Conservation (phyloP, 2,888 invertebrate genomes). For the Patella caerulea region DNA sequence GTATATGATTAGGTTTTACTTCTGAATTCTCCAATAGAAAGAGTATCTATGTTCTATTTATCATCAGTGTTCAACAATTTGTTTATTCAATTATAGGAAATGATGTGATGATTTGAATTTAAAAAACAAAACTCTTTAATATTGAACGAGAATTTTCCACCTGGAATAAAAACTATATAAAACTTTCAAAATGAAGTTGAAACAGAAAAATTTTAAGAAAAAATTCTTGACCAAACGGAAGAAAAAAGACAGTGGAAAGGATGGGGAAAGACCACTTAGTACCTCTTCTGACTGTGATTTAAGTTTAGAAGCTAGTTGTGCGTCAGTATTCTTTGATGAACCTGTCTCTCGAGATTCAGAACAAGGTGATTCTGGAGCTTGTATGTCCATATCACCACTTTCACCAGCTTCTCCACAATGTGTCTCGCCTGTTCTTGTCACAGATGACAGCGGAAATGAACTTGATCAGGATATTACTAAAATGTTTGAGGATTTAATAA, state of each 20-base stretch:
- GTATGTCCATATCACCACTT: constrained; percentile 15
- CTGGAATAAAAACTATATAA: too few species aligned
- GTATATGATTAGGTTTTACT: too few species aligned
- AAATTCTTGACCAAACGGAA: constrained; percentile 20
- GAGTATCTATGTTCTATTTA: too few species aligned
- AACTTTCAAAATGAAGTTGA: constrained; percentile 27
- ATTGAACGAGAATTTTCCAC: too few species aligned
- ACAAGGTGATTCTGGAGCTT: constrained; percentile 20
- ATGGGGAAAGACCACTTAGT: background rate
- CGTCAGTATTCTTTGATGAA: constrained; percentile 22
- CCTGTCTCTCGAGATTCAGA: constrained; percentile 19
- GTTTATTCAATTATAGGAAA: too few species aligned
- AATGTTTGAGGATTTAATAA: constrained; percentile 21
- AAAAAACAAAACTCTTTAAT: too few species aligned
- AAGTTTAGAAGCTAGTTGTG: background rate
- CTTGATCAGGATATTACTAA: constrained; percentile 19
- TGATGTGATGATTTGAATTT: too few species aligned
- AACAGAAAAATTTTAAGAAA: constrained; percentile 25
- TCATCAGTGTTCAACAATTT: too few species aligned
- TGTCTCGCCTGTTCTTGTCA: constrained; percentile 12
- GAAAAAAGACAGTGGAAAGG: constrained; percentile 11
- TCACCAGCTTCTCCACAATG: constrained; percentile 19
- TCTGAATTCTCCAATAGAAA: too few species aligned
- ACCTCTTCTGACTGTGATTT: constrained; percentile 11
- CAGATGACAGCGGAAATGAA: constrained; percentile 17